phyloP scores from a whole-genome alignment of 92 coral and sea anemone genomes.

The Paramuricea clavata region DNA sequence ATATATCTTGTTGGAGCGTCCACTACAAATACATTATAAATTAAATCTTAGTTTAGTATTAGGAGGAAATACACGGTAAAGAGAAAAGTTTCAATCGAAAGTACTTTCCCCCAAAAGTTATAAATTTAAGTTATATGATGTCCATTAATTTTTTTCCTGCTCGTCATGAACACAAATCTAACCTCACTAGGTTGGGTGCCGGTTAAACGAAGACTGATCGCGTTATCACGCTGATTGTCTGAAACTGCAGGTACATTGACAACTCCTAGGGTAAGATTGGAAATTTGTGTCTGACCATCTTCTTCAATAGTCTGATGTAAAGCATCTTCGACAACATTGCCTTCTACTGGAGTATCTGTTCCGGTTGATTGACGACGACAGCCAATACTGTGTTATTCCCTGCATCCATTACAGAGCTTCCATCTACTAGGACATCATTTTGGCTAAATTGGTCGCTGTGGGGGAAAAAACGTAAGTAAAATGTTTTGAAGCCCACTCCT shows the following conservation, averaged over 20 bases:
- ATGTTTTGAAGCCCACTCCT: too few relatives aligned
- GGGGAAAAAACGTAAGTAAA: too few relatives aligned
- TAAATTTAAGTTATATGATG: too few relatives aligned
- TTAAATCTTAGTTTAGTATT: too few relatives aligned
- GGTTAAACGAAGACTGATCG: background rate
- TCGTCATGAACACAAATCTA: background rate
- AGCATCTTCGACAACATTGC: conserved; percentile 29
- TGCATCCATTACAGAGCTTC: background rate
- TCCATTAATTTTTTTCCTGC: too few relatives aligned
- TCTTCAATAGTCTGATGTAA: conserved; percentile 6
- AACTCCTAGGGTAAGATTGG: conserved; percentile 6
- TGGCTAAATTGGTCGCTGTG: background rate
- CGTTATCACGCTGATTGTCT: background rate
- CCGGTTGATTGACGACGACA: conserved; percentile 11
- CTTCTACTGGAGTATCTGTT: background rate
- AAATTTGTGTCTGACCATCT: background rate
- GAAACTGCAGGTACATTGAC: background rate
- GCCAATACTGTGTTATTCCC: conserved; percentile 1
- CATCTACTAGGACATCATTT: conserved; percentile 5
- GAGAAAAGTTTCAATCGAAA: too few relatives aligned
- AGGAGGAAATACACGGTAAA: background rate
- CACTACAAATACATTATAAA: conserved; percentile 15
- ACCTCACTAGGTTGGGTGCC: background rate
- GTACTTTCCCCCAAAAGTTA: too few relatives aligned
- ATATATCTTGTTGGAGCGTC: conserved; percentile 1